Evolutionary conservation across 2,113 vertebrate species (phyloP).

Genomic region (Micromys minutus): DNA sequence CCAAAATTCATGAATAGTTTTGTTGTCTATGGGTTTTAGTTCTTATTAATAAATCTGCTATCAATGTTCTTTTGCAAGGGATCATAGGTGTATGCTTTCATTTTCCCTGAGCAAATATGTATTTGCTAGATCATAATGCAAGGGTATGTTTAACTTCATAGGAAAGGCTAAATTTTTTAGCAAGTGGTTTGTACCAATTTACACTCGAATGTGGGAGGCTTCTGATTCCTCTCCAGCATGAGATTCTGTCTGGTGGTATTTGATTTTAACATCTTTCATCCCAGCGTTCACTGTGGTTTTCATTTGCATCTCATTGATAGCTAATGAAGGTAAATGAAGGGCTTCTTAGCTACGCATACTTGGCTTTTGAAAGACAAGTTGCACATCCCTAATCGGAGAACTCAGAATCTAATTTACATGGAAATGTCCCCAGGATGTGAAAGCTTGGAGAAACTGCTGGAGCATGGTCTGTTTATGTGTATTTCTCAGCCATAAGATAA

Average conservation of each 20-base stretch:
- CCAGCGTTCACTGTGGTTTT: background rate
- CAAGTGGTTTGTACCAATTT: background rate
- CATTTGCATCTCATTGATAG: conserved; percentile 8
- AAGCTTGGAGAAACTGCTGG: background rate
- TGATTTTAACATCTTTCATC: conserved; percentile 14
- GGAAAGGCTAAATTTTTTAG: background rate
- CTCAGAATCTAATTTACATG: background rate
- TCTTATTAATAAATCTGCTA: background rate
- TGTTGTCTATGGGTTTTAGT: background rate
- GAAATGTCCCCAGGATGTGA: background rate
- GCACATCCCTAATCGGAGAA: background rate
- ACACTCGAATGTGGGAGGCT: background rate
- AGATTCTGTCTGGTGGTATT: background rate
- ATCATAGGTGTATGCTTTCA: background rate
- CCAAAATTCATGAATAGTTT: background rate
- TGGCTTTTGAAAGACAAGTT: background rate
- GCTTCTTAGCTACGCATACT: background rate
- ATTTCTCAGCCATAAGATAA: background rate
- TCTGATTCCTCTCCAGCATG: background rate
- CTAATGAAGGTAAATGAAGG: background rate
- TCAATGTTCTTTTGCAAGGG: background rate
- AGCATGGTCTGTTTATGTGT: background rate
- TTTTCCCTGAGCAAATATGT: background rate
- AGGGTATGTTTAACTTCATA: background rate
- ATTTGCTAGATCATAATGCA: background rate